Evolutionary conservation across 2,797 vertebrate species (phyloP).

Genomic region (Aulostomus chinensis): DNA sequence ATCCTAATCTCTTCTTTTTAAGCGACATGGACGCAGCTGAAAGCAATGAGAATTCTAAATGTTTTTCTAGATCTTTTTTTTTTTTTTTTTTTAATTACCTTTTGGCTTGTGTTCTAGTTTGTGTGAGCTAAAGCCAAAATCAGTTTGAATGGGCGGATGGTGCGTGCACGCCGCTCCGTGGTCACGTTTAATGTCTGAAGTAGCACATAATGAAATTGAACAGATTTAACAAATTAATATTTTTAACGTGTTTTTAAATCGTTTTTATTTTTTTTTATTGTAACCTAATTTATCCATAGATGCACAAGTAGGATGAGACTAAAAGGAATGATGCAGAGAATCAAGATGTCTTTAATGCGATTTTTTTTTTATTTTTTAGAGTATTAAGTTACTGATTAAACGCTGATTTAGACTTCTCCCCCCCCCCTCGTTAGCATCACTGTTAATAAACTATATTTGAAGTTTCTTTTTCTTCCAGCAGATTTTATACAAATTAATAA

Average conservation of each 20-base stretch:
- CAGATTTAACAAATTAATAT: slow-evolving; percentile 64
- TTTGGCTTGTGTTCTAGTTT: slow-evolving; percentile 50
- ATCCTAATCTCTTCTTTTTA: slow-evolving; percentile 36
- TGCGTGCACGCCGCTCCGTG: neutral
- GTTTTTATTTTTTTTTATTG: slow-evolving; percentile 57
- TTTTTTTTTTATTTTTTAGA: slow-evolving; percentile 48
- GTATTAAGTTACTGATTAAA: slow-evolving; percentile 55
- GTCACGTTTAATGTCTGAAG: slow-evolving; percentile 54
- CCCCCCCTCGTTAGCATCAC: slow-evolving; percentile 25
- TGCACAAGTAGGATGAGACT: slow-evolving; percentile 72
- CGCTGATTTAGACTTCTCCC: slow-evolving; percentile 35
- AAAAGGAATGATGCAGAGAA: slow-evolving; percentile 61
- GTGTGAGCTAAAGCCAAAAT: slow-evolving; percentile 62
- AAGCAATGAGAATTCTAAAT: slow-evolving; percentile 29
- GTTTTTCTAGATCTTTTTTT: slow-evolving; percentile 3
- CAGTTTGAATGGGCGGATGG: slow-evolving; percentile 39
- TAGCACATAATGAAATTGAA: slow-evolving; percentile 68
- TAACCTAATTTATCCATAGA: slow-evolving; percentile 75
- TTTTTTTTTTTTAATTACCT: slow-evolving; percentile 22
- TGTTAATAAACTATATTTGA: slow-evolving; percentile 50
- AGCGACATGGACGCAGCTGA: slow-evolving; percentile 45
- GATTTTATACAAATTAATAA: slow-evolving; percentile 50
- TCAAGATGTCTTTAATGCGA: slow-evolving; percentile 50
- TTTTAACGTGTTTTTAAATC: slow-evolving; percentile 51
- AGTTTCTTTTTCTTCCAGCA: slow-evolving; percentile 28